Base-by-base conservation (phyloP, 37 sponge, comb jelly and placozoan genomes). In the Cliona cf. orientalis region DNA sequence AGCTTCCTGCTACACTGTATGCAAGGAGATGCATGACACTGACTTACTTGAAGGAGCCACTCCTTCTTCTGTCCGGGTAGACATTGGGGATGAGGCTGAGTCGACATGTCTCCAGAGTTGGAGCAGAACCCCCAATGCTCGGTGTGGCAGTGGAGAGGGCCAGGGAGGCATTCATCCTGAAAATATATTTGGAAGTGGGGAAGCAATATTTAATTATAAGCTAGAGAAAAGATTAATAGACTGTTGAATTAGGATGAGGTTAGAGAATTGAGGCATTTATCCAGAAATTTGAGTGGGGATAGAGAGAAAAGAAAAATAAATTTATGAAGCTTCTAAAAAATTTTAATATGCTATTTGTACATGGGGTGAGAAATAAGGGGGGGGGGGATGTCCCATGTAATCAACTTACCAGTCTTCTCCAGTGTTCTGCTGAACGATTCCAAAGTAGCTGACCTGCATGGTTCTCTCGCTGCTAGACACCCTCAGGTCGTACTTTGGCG, bases 401-500 rank as follows among this genome's bases (percentile, higher is more conserved):
- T 12, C 23, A 26, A 71, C 88, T 58, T 39, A 76, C 96, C 96
- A 96, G 76, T 96, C 88, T 67, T 96, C 96, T 58, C 92, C 96
- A 23, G 96, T 91, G 87, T 69, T 89, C 83, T 96, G 96, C 33
- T 92, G 60, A 5, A 96, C 83, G 86, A 96, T 60, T 11, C 96
- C 96, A 83, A 96, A 96, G 83, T 96, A 96, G 71, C 55, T 60
- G 28, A 96, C 92, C 55, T 82, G 68, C 83, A 96, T 86, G 41
- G 89, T 91, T 45, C 76, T 86, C 68, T 86, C 78, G 0, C 63
- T 53, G 69, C 87, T 89, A 64, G 79, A 74, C 66, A 92, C 91
- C n/a, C 96, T 55, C 43, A 96, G 82, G 75, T 96, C 96, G 62
- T 96, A 96, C 70, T 91, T 96, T 12, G 96, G 96, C 40, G 59